phyloP scores from a whole-genome alignment of 2,888 invertebrate species.

The Apamea sordens region DNA sequence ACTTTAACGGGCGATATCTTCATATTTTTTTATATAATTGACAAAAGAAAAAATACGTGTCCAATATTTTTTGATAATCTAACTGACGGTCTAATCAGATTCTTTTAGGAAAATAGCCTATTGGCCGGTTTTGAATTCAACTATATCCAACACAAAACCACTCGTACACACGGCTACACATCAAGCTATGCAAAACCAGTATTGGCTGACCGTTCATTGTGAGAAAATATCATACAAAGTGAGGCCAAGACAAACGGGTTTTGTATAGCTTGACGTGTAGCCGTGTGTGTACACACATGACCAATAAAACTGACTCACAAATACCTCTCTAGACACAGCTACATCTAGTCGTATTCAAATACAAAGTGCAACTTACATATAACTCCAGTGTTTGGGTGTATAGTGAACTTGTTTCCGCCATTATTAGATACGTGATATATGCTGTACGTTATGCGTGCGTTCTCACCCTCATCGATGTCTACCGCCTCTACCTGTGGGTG shows the following conservation, averaged over 20 bases:
- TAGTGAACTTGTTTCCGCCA: slow-evolving; percentile 95
- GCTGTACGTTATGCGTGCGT: slow-evolving; percentile 95
- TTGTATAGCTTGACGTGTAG: too few species aligned
- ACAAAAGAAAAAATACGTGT: too few species aligned
- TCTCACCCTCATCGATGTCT: slow-evolving; percentile 96
- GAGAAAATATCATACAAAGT: too few species aligned
- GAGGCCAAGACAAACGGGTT: too few species aligned
- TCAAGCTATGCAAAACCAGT: too few species aligned
- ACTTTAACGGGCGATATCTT: too few species aligned
- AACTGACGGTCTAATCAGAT: too few species aligned
- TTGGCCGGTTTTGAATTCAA: not conserved
- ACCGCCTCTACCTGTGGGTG: slow-evolving; percentile 92
- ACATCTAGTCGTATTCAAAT: slow-evolving; percentile 17
- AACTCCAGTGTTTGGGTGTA: slow-evolving; percentile 94
- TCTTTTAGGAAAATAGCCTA: too few species aligned
- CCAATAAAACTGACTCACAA: not conserved
- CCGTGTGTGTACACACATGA: not conserved
- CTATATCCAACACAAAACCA: not conserved
- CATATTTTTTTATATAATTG: too few species aligned
- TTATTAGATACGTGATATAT: slow-evolving; percentile 98
- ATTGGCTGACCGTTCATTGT: too few species aligned
- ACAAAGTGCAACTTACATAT: slow-evolving; percentile 86
- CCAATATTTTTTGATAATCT: too few species aligned
- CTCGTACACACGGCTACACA: not conserved
- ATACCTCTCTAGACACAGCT: not conserved